These are phyloP conservation scores for Amia ocellicauda DNA, from an alignment of 2,113 vertebrate genomes.

Conservation along the genomic window DNA sequence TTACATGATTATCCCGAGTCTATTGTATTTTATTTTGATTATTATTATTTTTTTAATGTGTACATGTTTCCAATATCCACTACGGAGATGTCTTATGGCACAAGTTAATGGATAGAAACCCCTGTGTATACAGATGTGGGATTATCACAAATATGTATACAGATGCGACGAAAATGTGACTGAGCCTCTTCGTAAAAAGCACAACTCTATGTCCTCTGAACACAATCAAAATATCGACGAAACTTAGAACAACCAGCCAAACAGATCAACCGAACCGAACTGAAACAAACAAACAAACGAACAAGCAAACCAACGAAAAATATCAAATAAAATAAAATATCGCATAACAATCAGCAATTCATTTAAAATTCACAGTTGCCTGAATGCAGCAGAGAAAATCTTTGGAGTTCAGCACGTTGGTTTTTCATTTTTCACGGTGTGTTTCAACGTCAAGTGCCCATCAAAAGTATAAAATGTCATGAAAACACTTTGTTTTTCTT, in stretches of 20 bases:
- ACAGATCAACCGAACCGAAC: no score
- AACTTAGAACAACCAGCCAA: no score
- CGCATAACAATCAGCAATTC: conserved; percentile 52
- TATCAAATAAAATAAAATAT: conserved; percentile 62
- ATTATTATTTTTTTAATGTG: no score
- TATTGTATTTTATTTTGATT: no score
- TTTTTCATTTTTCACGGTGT: conserved; percentile 62
- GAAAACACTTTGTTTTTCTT: conserved; percentile 54
- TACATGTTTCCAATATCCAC: no score
- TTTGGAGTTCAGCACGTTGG: conserved; percentile 95
- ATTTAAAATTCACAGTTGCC: conserved; percentile 92
- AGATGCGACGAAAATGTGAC: conserved; percentile 6
- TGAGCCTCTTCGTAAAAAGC: conserved; percentile 31
- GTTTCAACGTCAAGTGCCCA: conserved; percentile 69
- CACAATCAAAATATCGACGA: conserved; percentile 42
- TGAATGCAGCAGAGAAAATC: conserved; percentile 99
- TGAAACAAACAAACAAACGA: conserved; percentile 45
- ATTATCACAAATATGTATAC: neutral
- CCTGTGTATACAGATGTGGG: neutral
- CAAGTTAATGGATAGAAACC: neutral
- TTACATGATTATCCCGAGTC: no score
- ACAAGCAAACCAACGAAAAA: conserved; percentile 42
- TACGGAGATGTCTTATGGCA: neutral
- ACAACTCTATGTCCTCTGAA: conserved; percentile 40
- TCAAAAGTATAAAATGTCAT: conserved; percentile 66